Conservation (phyloP, 2,888 invertebrate genomes). For the Uropetala carovei region DNA sequence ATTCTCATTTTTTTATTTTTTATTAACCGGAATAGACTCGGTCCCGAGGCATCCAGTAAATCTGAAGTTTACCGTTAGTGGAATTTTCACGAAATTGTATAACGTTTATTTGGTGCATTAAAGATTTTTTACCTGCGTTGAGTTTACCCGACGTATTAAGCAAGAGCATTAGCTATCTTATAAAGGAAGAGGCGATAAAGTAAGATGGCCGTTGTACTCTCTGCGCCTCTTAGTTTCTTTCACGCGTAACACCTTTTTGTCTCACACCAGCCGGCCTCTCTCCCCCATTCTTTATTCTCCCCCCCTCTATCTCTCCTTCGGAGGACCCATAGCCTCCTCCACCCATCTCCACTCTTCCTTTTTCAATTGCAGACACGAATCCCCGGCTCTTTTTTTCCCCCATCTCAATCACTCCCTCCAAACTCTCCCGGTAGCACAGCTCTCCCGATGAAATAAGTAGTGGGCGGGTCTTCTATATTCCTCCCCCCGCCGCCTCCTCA, state of each 20-base stretch:
- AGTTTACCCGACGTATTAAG: too few relatives aligned
- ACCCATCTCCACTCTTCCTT: conserved; percentile 13
- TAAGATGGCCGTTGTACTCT: too few relatives aligned
- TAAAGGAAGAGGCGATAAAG: too few relatives aligned
- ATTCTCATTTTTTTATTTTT: too few relatives aligned
- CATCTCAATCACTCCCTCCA: conserved; percentile 23
- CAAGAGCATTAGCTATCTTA: too few relatives aligned
- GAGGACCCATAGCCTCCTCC: not conserved
- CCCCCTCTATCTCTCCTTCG: not conserved
- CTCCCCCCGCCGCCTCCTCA: too few relatives aligned
- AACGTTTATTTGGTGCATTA: too few relatives aligned
- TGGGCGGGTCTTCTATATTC: conserved; percentile 18
- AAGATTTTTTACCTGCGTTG: too few relatives aligned
- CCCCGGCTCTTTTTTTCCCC: not conserved
- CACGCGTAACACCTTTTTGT: not conserved
- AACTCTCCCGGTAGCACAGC: conserved; percentile 12
- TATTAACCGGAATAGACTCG: too few relatives aligned
- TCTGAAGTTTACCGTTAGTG: too few relatives aligned
- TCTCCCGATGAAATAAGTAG: conserved; percentile 24
- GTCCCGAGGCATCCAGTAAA: too few relatives aligned
- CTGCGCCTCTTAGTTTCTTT: not conserved
- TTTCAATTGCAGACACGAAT: conserved; percentile 17
- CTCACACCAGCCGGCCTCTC: not conserved
- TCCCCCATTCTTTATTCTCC: not conserved
- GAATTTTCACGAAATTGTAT: too few relatives aligned